Percentiles rank a stretch among this genome's conserved stretches.
Evolutionary conservation across 2,888 invertebrate species (phyloP).

Genomic region (Campoletis raptor): DNA sequence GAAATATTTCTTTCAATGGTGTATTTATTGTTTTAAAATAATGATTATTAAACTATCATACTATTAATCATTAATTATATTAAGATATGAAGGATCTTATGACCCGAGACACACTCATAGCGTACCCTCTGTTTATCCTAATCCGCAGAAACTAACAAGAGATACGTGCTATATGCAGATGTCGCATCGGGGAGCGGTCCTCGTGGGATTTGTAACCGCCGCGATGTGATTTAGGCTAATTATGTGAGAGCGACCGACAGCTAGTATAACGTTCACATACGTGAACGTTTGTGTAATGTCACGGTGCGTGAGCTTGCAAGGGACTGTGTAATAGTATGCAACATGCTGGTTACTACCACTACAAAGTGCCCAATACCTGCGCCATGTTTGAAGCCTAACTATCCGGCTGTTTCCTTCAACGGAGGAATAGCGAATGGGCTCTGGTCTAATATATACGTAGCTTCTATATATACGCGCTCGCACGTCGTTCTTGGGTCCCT

Average conservation of each 20-base stretch:
- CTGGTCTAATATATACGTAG: conserved; percentile 19
- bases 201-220: conserved; percentile 67
- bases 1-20: neutral
- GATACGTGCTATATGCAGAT: conserved; percentile 79
- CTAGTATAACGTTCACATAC: conserved; percentile 28
- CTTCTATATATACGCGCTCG: conserved; percentile 27
- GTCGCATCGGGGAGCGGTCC: conserved; percentile 73
- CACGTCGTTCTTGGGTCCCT: conserved; percentile 51
- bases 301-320: conserved; percentile 45
- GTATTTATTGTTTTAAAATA: neutral
- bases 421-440: conserved; percentile 1
- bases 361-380: neutral
- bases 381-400: conserved; percentile 12
- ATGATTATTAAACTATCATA: neutral
- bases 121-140: conserved; percentile 49
- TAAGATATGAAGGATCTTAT: conserved; percentile 11
- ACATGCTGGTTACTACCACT: conserved; percentile 16
- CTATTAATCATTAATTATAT: neutral
- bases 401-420: conserved; percentile 26
- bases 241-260: conserved; percentile 74
- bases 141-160: conserved; percentile 72
- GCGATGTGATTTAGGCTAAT: conserved; percentile 79
- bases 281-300: conserved; percentile 21
- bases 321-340: conserved; percentile 44
- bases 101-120: conserved; percentile 8